A percentile compares a stretch with the other conserved stretches of the same genome.
phyloP scores from a whole-genome alignment of 2,113 vertebrate genomes.

The Cettia cetti region DNA sequence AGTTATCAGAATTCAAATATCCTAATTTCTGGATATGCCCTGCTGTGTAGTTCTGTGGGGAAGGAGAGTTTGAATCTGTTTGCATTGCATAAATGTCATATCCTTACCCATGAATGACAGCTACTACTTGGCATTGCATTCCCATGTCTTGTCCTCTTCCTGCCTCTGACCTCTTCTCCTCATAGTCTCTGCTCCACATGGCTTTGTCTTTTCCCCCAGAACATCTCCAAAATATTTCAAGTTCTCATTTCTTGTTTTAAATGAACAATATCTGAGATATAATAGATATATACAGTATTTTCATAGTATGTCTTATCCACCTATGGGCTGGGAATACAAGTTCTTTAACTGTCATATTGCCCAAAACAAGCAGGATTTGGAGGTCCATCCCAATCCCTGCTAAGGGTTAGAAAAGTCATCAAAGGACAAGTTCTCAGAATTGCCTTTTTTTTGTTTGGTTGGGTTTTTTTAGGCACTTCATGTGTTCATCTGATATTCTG shows the following conservation, averaged over 20 bases:
- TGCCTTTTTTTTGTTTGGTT: not conserved
- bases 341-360: not conserved
- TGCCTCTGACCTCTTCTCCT: not conserved
- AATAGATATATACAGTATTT: not conserved
- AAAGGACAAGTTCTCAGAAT: not conserved
- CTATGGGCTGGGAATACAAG: not conserved
- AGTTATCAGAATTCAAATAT: not conserved
- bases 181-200: not conserved
- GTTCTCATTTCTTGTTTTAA: not conserved
- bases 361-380: not conserved
- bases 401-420: not conserved
- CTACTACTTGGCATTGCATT: not conserved
- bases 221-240: not conserved
- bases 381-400: not conserved
- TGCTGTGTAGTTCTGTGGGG: not conserved
- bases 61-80: not conserved
- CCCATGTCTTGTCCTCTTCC: not conserved
- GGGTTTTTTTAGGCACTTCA: not conserved
- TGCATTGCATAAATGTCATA: not conserved
- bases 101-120: not conserved
- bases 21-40: not conserved
- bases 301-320: not conserved
- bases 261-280: not conserved
- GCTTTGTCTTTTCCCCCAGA: not conserved
- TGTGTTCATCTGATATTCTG: not conserved